Evolutionary conservation across 2,113 vertebrate genomes (phyloP), one percentile per base, ranked within the genome.

Genomic region (Gallinago undulata): DNA sequence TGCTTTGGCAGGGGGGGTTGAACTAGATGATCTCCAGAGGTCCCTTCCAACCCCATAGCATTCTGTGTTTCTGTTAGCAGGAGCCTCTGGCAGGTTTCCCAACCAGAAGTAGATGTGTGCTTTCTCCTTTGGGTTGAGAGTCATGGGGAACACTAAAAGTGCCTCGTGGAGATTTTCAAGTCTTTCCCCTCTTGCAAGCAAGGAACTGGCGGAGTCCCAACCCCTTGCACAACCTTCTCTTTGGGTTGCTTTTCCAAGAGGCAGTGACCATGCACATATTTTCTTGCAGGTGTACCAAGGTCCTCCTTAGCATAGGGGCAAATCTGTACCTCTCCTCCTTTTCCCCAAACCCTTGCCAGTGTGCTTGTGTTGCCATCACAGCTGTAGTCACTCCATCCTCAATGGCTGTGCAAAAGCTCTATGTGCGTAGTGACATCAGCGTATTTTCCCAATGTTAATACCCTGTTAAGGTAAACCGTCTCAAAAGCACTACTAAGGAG

Each of bases 331-430:
- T 81, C 22, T 47, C 19, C 14, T 41, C 8, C 24, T 69, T 50
- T 78, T 62, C 10, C 23, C 55, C 28, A 56, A 27, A 4, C 25
- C 50, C 0, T 1, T 19, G 23, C n/a, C 11, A 33, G 31, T 0
- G 9, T 4, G 25, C 25, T 2, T 4, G 39, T 35, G 51, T 60
- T 66, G 48, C 18, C 22, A 13, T 45, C 1, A 39, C 39, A 39
- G 0, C 68, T 6, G 0, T 2, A 5, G 27, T 30, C 7, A 0
- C 35, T 25, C 10, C 45, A 41, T 23, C 76, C 76, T 33, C 9
- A 24, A 7, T 0, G 3, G 31, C 7, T 0, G 1, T 14, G n/a
- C 3, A 27, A 17, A 45, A 85, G 27, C 37, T n/a, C 45, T 23
- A 8, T 2, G 1, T 25, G 24, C 19, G 1, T 3, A 17, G 41